Evolutionary conservation across 1,140 invertebrate genomes (phyloP), one percentile per base, ranked within the genome.

Genomic region (Linepithema humile): DNA sequence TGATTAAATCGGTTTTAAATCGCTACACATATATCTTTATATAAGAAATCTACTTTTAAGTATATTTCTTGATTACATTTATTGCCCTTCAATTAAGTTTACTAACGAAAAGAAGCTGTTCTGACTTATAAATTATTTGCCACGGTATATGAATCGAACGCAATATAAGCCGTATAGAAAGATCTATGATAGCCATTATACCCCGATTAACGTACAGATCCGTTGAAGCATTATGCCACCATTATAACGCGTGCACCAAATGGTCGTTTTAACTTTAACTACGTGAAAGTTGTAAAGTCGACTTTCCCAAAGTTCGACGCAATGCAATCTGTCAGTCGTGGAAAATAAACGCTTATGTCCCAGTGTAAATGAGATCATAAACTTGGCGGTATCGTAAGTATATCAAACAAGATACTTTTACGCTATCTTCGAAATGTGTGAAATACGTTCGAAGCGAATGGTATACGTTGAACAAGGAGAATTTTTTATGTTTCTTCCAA

Each of bases 241-340:
- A 77, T 77, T 67, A 67, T 55, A 67, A 12, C 10, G 5, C 60
- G 29, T 20, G 60, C 32, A 29, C 32, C 60, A 67, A 67, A 55
- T 32, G 29, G 10, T 35, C 29, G 73, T 75, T 78, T 78, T 53
- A 67, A 78, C 45, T 53, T 78, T 29, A 20, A 62, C 23, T 67
- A 67, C 62, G 60, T 53, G 32, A 78, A 78, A 67, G 45, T 75
- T 57, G 20, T 75, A 75, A 75, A 67, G 45, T 67, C 62, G 23
- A 20, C 10, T 67, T 29, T 67, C 10, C 45, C 23, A 29, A 78
- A 78, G 48, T 50, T 78, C 62, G 62, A 67, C 12, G 35, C 23
- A 7, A 10, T 40, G 17, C 35, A n/a, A 55, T 55, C 73, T 50
- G 50, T 75, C 75, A 78, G 17, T 32, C 23, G 2, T 40, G 40